Percentiles rank a stretch among this genome's conserved stretches.
Conservation (phyloP, 2,888 invertebrate genomes). For the Steinernema hermaphroditum region DNA sequence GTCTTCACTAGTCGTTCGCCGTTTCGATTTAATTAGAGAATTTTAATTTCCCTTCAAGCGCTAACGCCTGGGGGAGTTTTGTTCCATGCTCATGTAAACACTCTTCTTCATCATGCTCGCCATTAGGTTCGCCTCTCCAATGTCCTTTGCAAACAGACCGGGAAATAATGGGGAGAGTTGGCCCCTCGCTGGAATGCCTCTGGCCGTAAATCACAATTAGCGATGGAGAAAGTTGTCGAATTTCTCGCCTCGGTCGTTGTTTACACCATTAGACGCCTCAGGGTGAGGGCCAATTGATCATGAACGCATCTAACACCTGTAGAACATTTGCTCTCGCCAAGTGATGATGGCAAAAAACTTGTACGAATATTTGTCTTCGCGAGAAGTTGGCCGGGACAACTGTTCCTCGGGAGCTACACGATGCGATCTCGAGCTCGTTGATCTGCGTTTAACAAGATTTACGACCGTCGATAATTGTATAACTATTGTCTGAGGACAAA, state of each 20-base stretch:
- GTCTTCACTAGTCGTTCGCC: conserved; percentile 28
- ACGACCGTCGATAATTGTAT: conserved; percentile 23
- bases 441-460: neutral
- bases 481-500: conserved; percentile 1
- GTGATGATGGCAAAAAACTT: conserved; percentile 29
- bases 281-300: conserved; percentile 24
- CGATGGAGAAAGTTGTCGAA: conserved; percentile 26
- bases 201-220: conserved; percentile 29
- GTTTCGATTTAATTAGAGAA: conserved; percentile 30
- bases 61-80: conserved; percentile 25
- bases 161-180: conserved; percentile 13
- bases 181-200: no score
- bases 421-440: neutral
- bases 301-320: conserved; percentile 29
- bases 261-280: conserved; percentile 14
- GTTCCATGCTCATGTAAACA: conserved; percentile 22
- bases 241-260: conserved; percentile 31
- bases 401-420: neutral
- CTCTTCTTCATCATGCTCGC: conserved; percentile 26
- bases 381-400: neutral
- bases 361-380: conserved; percentile 21
- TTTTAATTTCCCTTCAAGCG: conserved; percentile 30
- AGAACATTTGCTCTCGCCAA: conserved; percentile 29
- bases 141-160: neutral
- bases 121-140: conserved; percentile 19